Evolutionary conservation across 2,797 vertebrate genomes (phyloP), one percentile per base, ranked within the genome.

Genomic region (Pseudochromis fuscus): DNA sequence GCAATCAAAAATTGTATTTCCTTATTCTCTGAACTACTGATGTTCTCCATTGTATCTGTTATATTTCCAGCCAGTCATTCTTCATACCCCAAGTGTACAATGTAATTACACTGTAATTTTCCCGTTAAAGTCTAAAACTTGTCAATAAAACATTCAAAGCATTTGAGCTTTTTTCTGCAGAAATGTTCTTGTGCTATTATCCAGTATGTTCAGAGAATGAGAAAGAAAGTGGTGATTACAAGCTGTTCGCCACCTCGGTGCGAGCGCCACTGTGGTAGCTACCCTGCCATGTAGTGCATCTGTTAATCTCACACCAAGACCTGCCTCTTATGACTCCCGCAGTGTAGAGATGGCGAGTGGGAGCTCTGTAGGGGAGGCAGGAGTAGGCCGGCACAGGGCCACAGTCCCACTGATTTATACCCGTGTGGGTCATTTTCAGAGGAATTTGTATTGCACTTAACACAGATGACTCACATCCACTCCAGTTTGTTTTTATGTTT

Each of bases 401-500:
- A 67, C 69, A 55, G 37, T 64, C 79, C 57, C 69, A 37, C 83
- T 89, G 82, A 89, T 88, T 88, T 84, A 81, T 55, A 72, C 83
- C 75, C 74, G 48, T 67, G 75, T 82, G 83, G 66, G 73, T 82
- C 55, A 76, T 82, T 89, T 88, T 67, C 63, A 63, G 60, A 64
- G 52, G 66, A 68, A 83, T 69, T 49, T 63, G 61, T 72, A 40
- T 60, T 82, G 73, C 78, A 67, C 83, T 86, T 88, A 75, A 71
- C 79, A 67, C 60, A 64, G 60, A 77, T 87, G 87, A 89, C 61
- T 84, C 84, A 82, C 61, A 76, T 63, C 55, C 66, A 70, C 62
- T 73, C 40, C 46, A 38, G 68, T 75, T 79, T 85, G 77, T 81
- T 90, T 88, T 89, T 81, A 87, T 83, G 70, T 68, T 55, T 28